Base-by-base conservation (phyloP, 1,140 invertebrate species). In the Solenopsis fugax region DNA sequence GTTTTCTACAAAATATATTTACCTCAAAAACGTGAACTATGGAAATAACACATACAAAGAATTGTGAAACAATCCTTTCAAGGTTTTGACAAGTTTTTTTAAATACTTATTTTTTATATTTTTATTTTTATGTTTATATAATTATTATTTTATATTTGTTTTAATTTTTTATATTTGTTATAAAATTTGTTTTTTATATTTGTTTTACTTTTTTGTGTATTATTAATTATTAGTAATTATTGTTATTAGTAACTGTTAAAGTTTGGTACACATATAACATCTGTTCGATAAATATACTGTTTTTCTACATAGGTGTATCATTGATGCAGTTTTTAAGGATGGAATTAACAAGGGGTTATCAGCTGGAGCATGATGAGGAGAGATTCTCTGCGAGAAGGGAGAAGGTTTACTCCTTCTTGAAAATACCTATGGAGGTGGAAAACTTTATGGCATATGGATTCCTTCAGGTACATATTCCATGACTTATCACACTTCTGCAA, bases 351-450 rank as follows among this genome's bases (percentile, higher is more conserved):
- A 96, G 98, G 91, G 98, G 98, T 16, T 99, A 99, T 95, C 96
- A 98, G 90, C 94, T 99, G 45, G 98, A 99, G 95, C 97, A 99
- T 94, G 98, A 99, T 93, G 98, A 99, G 93, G 98, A 98, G 93
- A 96, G 98, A 81, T 99, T 98, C 95, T 98, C 97, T 50, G 98
- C 98, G 37, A 96, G 98, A 88, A 95, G 99, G 88, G 98, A 99
- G 93, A 99, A 99, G 96, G 98, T 99, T 62, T 99, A 99, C 94
- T 98, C 98, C 0, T 99, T 99, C 95, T 97, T 99, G 95, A 98
- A 98, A 96, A 99, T 99, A 92, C 99, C 99, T 0, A 96, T 97
- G 91, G 98, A 99, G 95, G 95, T 98, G 29, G 98, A 98, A 93
- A 98, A 98, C 87, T 99, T 99, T 94, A 98, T 99, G 97, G 96